Evolutionary conservation across 2,797 vertebrate species (phyloP), one percentile per base, ranked within the genome.

Genomic region (Aldrovandia affinis): DNA sequence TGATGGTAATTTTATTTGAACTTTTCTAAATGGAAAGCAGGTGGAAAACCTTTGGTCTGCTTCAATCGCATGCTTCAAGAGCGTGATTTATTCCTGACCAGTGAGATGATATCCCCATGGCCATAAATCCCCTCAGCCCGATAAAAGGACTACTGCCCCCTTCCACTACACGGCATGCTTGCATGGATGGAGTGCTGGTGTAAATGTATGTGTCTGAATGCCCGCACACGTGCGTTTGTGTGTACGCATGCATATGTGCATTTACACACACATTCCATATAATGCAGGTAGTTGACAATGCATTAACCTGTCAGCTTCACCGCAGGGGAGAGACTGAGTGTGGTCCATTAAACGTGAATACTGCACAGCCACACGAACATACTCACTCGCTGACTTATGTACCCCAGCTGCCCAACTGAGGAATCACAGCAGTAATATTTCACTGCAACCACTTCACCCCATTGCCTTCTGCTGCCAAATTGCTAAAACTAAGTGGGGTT

Each of bases 261-360:
- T 68, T 33, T 42, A 5, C 0, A 33, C 18, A 33, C 33, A 39
- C 68, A 22, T 73, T 39, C 36, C 36, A 42, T 22, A 22, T 39
- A 25, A 39, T 57, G 73, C 39, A 77, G 28, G 78, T 57, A 36
- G 6, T 80, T 80, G 54, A 80, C n/a, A 36, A 59, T 81, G 52
- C 54, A 59, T 81, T 57, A 57, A 22, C 54, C 54, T 22, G 33
- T 81, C 79, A 57, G 30, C 79, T 39, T 20, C 47, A 54, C 1
- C 30, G 3, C 33, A 61, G 30, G 1, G 14, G 28, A 55, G 28
- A 22, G 20, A 52, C 20, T 36, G 54, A 30, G 8, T 44, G 79
- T 39, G 9, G 22, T 59, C 54, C 54, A 59, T 59, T 81, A 81
- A 39, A 59, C 36, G 7, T 47, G 5, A 42, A 42, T 44, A 47